Conservation (phyloP, 2,113 vertebrate genomes). For the Clupea harengus region DNA sequence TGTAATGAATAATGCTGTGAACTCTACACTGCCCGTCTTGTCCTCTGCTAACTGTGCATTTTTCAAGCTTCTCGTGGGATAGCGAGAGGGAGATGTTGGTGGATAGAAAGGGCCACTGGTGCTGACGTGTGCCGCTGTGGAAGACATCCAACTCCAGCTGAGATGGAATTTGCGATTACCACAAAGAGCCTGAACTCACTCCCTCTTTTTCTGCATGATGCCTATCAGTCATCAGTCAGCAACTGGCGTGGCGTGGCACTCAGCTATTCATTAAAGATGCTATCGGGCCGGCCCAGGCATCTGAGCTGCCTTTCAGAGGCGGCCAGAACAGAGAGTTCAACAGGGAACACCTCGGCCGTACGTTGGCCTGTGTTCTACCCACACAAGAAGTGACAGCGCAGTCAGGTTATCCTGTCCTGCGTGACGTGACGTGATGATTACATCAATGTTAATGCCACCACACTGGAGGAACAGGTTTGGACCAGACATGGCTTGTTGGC, state of each 20-base stretch:
- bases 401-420: conserved; percentile 19
- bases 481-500: neutral
- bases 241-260: conserved; percentile 23
- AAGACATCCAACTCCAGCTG: conserved; percentile 28
- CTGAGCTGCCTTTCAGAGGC: conserved; percentile 26
- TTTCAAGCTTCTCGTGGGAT: neutral
- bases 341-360: conserved; percentile 36
- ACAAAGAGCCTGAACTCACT: conserved; percentile 39
- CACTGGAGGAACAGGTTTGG: conserved; percentile 46
- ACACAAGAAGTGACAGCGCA: conserved; percentile 15
- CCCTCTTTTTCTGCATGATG: conserved; percentile 35
- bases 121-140: conserved; percentile 11
- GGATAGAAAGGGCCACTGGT: neutral
- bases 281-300: conserved; percentile 42
- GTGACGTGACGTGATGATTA: neutral
- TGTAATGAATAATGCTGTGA: neutral
- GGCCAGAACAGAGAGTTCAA: conserved; percentile 30
- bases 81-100: neutral
- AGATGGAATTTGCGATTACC: conserved; percentile 58
- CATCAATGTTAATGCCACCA: conserved; percentile 24
- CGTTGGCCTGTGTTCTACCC: conserved; percentile 29
- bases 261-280: conserved; percentile 55
- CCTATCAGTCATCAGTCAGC: conserved; percentile 43
- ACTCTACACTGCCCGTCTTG: neutral
- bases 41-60: neutral